Evolutionary conservation across 92 coral and sea anemone species (phyloP).

Genomic region (Epizoanthus stellaris): DNA sequence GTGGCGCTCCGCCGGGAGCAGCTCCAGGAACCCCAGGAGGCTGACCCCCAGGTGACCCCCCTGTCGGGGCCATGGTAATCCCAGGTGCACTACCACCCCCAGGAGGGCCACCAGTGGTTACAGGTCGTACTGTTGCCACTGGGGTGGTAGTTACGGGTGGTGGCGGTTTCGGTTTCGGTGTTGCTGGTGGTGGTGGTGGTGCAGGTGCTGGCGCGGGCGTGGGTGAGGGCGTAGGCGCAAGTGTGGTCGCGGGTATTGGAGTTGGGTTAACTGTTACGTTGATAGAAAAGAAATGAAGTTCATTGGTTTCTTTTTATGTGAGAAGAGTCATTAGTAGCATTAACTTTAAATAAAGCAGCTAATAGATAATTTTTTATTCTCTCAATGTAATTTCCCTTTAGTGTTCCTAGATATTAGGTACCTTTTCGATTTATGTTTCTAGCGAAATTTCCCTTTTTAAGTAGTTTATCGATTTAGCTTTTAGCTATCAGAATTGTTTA

Average conservation of each 20-base stretch:
- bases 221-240: background rate
- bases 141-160: constrained; percentile 10
- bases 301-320: too few relatives aligned
- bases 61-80: background rate
- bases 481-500: too few relatives aligned
- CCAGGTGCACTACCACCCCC: constrained; percentile 34
- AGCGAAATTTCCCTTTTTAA: too few relatives aligned
- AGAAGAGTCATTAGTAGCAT: too few relatives aligned
- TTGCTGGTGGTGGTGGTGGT: constrained; percentile 24
- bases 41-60: constrained; percentile 1
- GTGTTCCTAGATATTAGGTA: too few relatives aligned
- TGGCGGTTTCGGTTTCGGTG: background rate
- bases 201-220: constrained; percentile 39
- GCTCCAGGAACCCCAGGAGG: too few relatives aligned
- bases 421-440: too few relatives aligned
- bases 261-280: background rate
- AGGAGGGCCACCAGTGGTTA: background rate
- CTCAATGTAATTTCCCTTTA: too few relatives aligned
- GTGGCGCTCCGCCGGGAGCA: constrained; percentile 43
- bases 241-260: background rate
- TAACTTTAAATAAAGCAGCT: too few relatives aligned
- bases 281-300: too few relatives aligned
- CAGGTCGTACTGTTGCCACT: constrained; percentile 20
- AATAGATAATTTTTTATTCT: too few relatives aligned
- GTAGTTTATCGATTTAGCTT: too few relatives aligned